Percentiles rank a stretch among this genome's conserved stretches.
Conservation (phyloP, 2,113 vertebrate genomes). For the Semnornis frantzii region DNA sequence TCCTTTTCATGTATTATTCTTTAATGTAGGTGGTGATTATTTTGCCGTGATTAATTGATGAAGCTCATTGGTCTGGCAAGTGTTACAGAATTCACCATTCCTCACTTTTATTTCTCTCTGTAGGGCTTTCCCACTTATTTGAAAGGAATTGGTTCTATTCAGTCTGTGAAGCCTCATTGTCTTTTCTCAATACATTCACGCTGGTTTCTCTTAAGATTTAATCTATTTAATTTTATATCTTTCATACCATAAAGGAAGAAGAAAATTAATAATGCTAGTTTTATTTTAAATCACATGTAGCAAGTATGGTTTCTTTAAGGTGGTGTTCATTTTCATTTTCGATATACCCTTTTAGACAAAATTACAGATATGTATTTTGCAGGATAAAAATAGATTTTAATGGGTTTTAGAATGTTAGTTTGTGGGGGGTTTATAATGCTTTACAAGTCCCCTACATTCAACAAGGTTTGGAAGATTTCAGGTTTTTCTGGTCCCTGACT, state of each 20-base stretch:
- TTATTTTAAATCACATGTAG: not conserved
- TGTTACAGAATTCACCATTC: slow-evolving; percentile 77
- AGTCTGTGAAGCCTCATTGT: slow-evolving; percentile 31
- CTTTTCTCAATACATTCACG: slow-evolving; percentile 5
- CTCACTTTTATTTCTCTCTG: slow-evolving; percentile 75
- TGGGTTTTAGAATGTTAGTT: not conserved
- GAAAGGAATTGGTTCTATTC: slow-evolving; percentile 54
- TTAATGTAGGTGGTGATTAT: slow-evolving; percentile 97
- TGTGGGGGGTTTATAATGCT: not conserved
- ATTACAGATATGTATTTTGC: not conserved
- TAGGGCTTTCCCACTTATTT: slow-evolving; percentile 58
- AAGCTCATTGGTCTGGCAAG: slow-evolving; percentile 85
- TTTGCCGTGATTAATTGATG: slow-evolving; percentile 98
- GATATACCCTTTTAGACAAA: not conserved
- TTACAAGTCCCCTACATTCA: not conserved
- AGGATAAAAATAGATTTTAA: not conserved
- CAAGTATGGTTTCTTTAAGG: not conserved
- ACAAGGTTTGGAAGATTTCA: slow-evolving; percentile 3
- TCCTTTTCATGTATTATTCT: slow-evolving; percentile 94
- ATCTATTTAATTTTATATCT: slow-evolving; percentile 6
- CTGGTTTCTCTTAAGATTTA: not conserved
- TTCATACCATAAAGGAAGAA: not conserved
- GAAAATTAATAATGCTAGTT: slow-evolving; percentile 42
- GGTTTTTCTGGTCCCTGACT: not conserved
- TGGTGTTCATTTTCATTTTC: not conserved